These are phyloP conservation scores for Phalera bucephala DNA, from an alignment of 2,888 invertebrate genomes.

Conservation along the genomic window DNA sequence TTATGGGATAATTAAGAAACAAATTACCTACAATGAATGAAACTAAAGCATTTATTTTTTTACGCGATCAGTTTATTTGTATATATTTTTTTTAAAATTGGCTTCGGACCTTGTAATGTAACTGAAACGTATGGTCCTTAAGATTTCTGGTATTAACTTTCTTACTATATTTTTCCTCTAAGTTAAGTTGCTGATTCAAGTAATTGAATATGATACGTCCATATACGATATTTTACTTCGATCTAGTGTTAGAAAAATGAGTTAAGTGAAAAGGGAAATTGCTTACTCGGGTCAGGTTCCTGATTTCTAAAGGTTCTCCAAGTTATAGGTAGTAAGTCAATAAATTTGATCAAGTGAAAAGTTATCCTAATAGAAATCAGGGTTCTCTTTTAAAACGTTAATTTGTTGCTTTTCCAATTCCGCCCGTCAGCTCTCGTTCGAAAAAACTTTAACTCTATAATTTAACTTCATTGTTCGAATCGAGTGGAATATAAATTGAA, in stretches of 20 bases:
- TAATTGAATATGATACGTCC: neutral
- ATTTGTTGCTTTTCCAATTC: constrained; percentile 19
- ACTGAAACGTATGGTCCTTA: too few species aligned
- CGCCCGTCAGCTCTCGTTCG: too few species aligned
- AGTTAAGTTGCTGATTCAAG: too few species aligned
- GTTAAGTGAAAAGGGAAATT: neutral
- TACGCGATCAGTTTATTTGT: too few species aligned
- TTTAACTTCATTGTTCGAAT: constrained; percentile 1
- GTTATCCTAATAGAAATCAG: constrained; percentile 2
- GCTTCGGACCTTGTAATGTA: too few species aligned
- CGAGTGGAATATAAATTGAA: constrained; percentile 8
- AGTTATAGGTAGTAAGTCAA: constrained; percentile 1
- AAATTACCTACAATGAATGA: too few species aligned
- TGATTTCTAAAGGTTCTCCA: neutral
- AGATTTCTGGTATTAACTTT: too few species aligned
- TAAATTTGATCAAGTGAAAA: constrained; percentile 8
- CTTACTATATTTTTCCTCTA: too few species aligned
- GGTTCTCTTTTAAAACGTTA: constrained; percentile 1
- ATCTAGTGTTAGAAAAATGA: neutral
- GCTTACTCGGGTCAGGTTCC: neutral
- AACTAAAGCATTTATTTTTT: too few species aligned
- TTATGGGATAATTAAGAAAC: too few species aligned
- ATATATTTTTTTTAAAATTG: too few species aligned
- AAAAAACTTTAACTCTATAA: too few species aligned
- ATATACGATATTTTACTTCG: neutral